A percentile compares a stretch with the other conserved stretches of the same genome.
Conservation (phyloP, 1,140 invertebrate species). For the Ips typographus region DNA sequence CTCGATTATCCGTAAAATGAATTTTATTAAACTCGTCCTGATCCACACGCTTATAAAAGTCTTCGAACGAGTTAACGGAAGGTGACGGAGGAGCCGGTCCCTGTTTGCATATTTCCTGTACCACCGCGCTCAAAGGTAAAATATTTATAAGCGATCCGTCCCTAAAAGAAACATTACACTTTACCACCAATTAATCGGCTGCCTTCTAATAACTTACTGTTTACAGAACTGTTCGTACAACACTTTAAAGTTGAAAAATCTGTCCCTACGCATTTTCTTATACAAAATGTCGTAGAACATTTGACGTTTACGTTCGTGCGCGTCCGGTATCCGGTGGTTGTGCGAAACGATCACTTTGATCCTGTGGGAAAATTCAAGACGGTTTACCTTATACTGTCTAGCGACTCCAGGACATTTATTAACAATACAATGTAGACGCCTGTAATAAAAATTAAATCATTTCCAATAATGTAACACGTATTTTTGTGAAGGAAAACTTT, state of each 20-base stretch:
- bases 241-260: slow-evolving; percentile 42
- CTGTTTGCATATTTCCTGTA: slow-evolving; percentile 45
- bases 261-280: slow-evolving; percentile 43
- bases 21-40: slow-evolving; percentile 41
- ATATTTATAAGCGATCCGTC: slow-evolving; percentile 41
- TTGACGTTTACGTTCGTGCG: slow-evolving; percentile 38
- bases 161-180: slow-evolving; percentile 32
- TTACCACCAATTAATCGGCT: neutral
- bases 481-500: slow-evolving; percentile 12
- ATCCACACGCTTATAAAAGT: slow-evolving; percentile 45
- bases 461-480: neutral
- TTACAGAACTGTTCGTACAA: slow-evolving; percentile 45
- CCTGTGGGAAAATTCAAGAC: slow-evolving; percentile 15
- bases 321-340: slow-evolving; percentile 38
- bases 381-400: slow-evolving; percentile 22
- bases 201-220: slow-evolving; percentile 35
- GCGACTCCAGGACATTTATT: slow-evolving; percentile 38
- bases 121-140: slow-evolving; percentile 42
- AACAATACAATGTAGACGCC: slow-evolving; percentile 35
- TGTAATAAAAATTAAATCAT: slow-evolving; percentile 2
- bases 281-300: slow-evolving; percentile 46
- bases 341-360: slow-evolving; percentile 38
- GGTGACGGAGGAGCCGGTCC: slow-evolving; percentile 27
- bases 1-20: slow-evolving; percentile 42
- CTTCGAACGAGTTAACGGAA: slow-evolving; percentile 40